Conservation (phyloP, 2,113 vertebrate species). For the Pollimyrus isidori region DNA sequence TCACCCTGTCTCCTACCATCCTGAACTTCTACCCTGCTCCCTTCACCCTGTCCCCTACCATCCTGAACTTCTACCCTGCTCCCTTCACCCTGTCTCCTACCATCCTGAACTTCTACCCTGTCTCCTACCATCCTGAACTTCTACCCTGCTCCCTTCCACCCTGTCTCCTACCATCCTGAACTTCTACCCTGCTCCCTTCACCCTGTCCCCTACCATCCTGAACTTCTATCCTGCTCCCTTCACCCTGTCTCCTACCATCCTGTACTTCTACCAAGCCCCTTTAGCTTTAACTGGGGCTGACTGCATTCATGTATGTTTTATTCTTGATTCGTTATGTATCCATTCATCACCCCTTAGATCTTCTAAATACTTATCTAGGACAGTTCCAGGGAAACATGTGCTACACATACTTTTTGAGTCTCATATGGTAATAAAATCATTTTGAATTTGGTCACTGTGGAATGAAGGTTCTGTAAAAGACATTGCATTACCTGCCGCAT, state of each 20-base stretch:
- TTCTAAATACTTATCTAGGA: not conserved
- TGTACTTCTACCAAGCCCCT: too few relatives aligned
- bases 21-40: too few relatives aligned
- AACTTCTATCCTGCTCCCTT: too few relatives aligned
- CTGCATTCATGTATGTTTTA: not conserved
- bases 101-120: too few relatives aligned
- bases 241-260: too few relatives aligned
- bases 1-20: too few relatives aligned
- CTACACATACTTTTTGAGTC: not conserved
- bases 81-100: not conserved
- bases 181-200: too few relatives aligned
- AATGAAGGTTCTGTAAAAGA: not conserved
- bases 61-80: too few relatives aligned
- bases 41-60: not conserved
- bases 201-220: not conserved
- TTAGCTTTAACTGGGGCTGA: not conserved
- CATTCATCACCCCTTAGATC: not conserved
- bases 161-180: too few relatives aligned
- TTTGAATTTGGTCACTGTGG: not conserved
- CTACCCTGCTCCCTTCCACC: not conserved
- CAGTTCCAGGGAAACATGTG: not conserved
- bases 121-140: too few relatives aligned
- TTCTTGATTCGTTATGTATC: not conserved
- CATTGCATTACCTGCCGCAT: not conserved
- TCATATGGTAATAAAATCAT: not conserved